phyloP scores from a whole-genome alignment of 2,797 vertebrate species.

The Sebastiscus albofasciatus region DNA sequence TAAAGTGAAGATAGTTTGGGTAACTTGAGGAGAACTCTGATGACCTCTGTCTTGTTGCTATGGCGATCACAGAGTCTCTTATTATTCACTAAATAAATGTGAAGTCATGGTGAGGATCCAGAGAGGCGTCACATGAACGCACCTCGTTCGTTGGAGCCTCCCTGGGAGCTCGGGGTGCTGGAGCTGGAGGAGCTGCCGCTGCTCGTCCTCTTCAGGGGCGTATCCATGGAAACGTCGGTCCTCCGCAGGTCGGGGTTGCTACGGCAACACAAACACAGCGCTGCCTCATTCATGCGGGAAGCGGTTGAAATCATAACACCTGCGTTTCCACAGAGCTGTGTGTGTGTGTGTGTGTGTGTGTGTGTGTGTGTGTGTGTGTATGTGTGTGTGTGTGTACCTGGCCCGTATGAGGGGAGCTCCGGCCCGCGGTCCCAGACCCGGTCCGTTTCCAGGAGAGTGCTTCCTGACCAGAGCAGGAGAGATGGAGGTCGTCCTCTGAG shows the following conservation, averaged over 20 bases:
- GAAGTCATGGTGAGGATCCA: too few species aligned
- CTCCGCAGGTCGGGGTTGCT: conserved; percentile 97
- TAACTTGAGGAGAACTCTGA: too few species aligned
- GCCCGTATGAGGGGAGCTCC: conserved; percentile 94
- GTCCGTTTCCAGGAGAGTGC: conserved; percentile 94
- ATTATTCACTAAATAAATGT: background rate
- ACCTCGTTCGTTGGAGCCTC: conserved; percentile 91
- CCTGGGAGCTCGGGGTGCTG: conserved; percentile 97
- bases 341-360: background rate
- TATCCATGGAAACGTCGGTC: conserved; percentile 89
- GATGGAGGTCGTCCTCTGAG: conserved; percentile 98
- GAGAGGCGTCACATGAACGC: background rate
- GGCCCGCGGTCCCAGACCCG: conserved; percentile 88
- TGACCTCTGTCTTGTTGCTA: too few species aligned
- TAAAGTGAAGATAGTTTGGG: too few species aligned
- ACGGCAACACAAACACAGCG: conserved; percentile 51
- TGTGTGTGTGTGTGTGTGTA: background rate
- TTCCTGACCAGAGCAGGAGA: conserved; percentile 96
- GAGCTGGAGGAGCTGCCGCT: conserved; percentile 98
- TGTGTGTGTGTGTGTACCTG: conserved; percentile 83
- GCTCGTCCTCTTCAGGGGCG: conserved; percentile 92
- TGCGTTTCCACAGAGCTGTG: background rate
- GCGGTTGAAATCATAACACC: background rate
- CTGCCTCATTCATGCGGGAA: conserved; percentile 12
- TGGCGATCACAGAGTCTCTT: too few species aligned